Evolutionary conservation across 2,113 vertebrate genomes (phyloP).

Genomic region (Corythoichthys haematopterus): DNA sequence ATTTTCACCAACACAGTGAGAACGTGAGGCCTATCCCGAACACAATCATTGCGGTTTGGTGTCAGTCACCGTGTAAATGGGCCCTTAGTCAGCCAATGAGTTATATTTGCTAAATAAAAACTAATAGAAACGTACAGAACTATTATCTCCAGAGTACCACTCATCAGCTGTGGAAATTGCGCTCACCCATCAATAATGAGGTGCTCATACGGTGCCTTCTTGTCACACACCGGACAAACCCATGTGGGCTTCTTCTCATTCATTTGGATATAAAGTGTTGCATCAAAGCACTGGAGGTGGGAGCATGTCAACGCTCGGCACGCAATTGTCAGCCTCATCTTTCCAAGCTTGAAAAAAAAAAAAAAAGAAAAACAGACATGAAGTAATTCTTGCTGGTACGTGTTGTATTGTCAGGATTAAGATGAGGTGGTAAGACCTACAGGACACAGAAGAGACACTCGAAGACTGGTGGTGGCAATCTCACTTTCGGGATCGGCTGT

Average conservation of each 20-base stretch:
- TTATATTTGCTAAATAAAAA: no score
- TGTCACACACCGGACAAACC: conserved; percentile 98
- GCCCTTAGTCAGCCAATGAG: no score
- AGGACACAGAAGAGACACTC: conserved; percentile 95
- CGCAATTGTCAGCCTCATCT: conserved; percentile 93
- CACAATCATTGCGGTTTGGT: no score
- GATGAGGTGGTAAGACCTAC: conserved; percentile 69
- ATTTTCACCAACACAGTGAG: no score
- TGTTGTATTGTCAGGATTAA: neutral
- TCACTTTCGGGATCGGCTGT: conserved; percentile 97
- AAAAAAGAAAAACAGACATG: conserved; percentile 20
- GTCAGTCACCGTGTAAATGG: no score
- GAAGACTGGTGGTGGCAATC: conserved; percentile 95
- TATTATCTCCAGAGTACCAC: no score
- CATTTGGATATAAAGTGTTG: conserved; percentile 97
- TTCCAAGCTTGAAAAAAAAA: conserved; percentile 81
- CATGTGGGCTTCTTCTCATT: conserved; percentile 98
- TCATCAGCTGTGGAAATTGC: neutral
- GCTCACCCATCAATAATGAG: conserved; percentile 92
- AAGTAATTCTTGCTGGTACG: neutral
- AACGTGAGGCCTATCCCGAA: no score
- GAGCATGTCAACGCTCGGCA: conserved; percentile 91
- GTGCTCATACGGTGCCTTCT: conserved; percentile 94
- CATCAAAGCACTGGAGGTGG: conserved; percentile 96
- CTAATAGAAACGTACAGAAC: no score